Base-by-base conservation (phyloP, 1,140 invertebrate species). In the Megathymus violae region DNA sequence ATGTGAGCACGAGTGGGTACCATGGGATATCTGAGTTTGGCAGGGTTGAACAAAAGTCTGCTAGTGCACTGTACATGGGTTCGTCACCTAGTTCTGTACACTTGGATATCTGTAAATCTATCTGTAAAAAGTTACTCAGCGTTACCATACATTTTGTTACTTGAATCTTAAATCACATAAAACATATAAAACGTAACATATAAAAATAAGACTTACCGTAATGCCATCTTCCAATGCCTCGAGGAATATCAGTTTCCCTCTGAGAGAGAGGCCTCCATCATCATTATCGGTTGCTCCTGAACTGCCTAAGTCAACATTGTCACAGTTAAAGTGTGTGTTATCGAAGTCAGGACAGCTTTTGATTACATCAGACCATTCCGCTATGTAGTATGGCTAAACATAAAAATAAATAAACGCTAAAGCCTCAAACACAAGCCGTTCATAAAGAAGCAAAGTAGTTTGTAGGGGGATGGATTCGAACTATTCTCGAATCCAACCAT, bases 1-100 rank as follows among this genome's bases (percentile, higher is more conserved):
- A 64, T 14, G 61, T 66, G 4, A 80, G 46, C 1, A 79, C 31
- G 2, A 89, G 15, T 1, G 77, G 66, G 58, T 64, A 75, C 86
- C 84, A 89, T 0, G 86, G 88, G 0, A 82, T 76, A 6, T 82
- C 75, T 3, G 74, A 19, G n/a, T 80, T 71, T n/a, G 75, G 60
- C 13, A 91, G 31, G 59, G 74, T 85, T 0, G 61, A 60, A 54
- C 88, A 89, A 7, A 88, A 48, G 14, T 82, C 76, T 0, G 50
- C 54, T 0, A 66, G 52, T 6, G 69, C 44, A n/a, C 63, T 74
- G 34, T 80, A 82, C 47, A 82, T 69, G n/a, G 74, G 74, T 38
- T 88, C 79, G 27, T 80, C 75, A 19, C 74, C 82, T 11, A 82
- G 40, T 15, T 78, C 74, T 5, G 72, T 73, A 60, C 80, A 64